Evolutionary conservation across 1,140 invertebrate species (phyloP).

Genomic region (Maconellicoccus hirsutus): DNA sequence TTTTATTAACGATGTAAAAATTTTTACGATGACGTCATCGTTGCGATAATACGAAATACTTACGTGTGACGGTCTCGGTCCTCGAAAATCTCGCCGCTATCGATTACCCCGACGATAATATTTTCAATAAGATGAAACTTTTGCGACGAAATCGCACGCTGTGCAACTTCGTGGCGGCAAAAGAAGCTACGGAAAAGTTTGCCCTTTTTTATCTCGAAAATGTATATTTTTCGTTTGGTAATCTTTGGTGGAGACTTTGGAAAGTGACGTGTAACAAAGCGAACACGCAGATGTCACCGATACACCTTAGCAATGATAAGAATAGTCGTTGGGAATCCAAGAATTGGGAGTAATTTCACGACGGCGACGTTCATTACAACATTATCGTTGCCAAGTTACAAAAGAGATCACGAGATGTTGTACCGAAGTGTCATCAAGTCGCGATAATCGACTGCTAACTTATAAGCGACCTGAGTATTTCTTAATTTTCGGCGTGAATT

Average conservation of each 20-base stretch:
- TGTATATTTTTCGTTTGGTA: background rate
- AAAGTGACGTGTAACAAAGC: background rate
- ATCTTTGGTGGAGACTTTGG: background rate
- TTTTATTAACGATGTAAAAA: too few species aligned
- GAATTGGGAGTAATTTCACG: background rate
- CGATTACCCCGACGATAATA: too few species aligned
- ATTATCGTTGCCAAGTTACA: background rate
- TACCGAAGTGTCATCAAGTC: background rate
- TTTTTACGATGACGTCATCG: too few species aligned
- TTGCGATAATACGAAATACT: too few species aligned
- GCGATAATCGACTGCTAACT: background rate
- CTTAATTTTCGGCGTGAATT: background rate
- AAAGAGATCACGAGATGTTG: background rate
- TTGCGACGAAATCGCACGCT: too few species aligned
- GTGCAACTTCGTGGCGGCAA: too few species aligned
- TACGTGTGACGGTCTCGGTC: too few species aligned
- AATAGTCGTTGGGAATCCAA: background rate
- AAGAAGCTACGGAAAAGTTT: too few species aligned
- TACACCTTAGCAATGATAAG: background rate
- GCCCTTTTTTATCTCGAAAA: background rate
- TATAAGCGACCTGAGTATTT: background rate
- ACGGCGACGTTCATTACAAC: background rate
- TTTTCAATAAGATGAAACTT: too few species aligned
- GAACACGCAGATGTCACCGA: background rate
- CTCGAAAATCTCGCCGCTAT: too few species aligned